Evolutionary conservation across 2,113 vertebrate species (phyloP).

Genomic region (Hemichromis elongatus): DNA sequence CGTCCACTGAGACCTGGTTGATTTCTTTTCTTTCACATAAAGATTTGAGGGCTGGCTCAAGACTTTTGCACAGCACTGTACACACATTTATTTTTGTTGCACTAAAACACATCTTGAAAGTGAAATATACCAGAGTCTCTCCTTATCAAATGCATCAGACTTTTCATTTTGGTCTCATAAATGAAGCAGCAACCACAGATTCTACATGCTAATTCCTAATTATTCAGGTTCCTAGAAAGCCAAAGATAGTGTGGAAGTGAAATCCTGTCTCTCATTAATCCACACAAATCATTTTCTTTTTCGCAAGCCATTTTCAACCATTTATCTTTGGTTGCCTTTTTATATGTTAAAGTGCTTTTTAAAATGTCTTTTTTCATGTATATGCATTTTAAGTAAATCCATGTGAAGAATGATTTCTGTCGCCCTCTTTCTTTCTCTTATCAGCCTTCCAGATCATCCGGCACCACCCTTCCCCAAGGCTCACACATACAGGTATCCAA

Average conservation of each 20-base stretch:
- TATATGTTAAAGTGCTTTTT: neutral
- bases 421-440: neutral
- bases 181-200: neutral
- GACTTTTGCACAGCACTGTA: neutral
- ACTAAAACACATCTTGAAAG: neutral
- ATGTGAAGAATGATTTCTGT: neutral
- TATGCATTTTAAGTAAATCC: neutral
- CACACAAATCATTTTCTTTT: neutral
- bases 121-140: neutral
- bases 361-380: neutral
- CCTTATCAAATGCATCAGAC: neutral
- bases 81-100: neutral
- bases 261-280: neutral
- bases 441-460: slow-evolving; percentile 71
- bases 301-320: neutral
- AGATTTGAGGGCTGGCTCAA: neutral
- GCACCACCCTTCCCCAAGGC: slow-evolving; percentile 36
- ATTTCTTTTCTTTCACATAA: neutral
- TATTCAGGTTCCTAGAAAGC: neutral
- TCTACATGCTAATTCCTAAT: neutral
- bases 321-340: neutral
- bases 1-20: too few relatives aligned
- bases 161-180: neutral
- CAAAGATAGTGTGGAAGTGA: rapidly evolving
- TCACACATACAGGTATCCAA: slow-evolving; percentile 48